These are phyloP conservation scores for Passer montanus DNA, from an alignment of 2,113 vertebrate genomes.

Conservation along the genomic window DNA sequence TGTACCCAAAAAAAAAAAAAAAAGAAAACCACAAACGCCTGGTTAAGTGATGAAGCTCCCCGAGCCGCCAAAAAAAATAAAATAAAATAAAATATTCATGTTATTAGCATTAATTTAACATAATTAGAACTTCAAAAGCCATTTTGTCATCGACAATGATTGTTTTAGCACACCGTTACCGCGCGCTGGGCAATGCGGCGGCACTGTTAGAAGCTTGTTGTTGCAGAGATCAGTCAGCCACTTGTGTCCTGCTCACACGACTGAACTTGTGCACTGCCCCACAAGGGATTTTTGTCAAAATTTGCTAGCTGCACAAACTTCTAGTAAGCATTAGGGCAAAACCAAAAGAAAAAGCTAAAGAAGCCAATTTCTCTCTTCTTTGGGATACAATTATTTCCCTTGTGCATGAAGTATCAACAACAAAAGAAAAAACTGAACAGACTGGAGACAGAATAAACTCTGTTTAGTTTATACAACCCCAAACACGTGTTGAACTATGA, in stretches of 20 bases:
- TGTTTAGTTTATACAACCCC: constrained; percentile 75
- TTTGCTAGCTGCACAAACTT: constrained; percentile 82
- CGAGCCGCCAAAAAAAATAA: constrained; percentile 83
- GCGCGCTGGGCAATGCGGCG: constrained; percentile 70
- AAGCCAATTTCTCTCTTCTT: constrained; percentile 82
- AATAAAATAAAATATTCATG: constrained; percentile 80
- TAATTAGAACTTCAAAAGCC: constrained; percentile 85
- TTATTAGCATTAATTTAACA: constrained; percentile 90
- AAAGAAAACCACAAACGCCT: constrained; percentile 75
- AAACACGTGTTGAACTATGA: constrained; percentile 73
- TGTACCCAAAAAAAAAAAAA: constrained; percentile 79
- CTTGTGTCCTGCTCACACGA: constrained; percentile 65
- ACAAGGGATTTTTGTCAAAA: constrained; percentile 68
- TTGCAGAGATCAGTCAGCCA: constrained; percentile 82
- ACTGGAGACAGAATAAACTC: constrained; percentile 79
- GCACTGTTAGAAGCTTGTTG: constrained; percentile 77
- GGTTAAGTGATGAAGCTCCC: constrained; percentile 86
- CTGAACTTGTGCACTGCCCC: constrained; percentile 73
- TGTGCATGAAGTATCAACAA: constrained; percentile 87
- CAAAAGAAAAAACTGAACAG: constrained; percentile 78
- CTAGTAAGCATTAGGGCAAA: constrained; percentile 85
- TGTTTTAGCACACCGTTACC: constrained; percentile 82
- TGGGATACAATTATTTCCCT: constrained; percentile 94
- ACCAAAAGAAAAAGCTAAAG: constrained; percentile 78
- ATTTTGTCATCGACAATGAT: constrained; percentile 87